Percentiles rank a stretch among this genome's conserved stretches.
These are phyloP conservation scores for Turdus rufiventris DNA, from an alignment of 2,113 vertebrate species.

Conservation along the genomic window DNA sequence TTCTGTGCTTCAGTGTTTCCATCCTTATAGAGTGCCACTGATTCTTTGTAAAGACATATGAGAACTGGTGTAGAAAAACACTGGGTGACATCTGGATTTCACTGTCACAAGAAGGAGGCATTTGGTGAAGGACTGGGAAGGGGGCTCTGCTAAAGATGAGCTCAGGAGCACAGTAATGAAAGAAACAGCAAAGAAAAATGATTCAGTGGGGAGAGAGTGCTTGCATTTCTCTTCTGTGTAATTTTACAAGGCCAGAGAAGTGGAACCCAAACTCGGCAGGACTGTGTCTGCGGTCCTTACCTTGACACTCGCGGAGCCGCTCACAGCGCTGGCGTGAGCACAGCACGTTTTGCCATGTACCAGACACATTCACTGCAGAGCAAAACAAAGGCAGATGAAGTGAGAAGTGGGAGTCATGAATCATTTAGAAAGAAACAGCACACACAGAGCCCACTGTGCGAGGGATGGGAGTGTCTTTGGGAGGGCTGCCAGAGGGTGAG, in stretches of 20 bases:
- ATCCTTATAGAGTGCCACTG: not conserved
- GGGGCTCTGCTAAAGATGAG: not conserved
- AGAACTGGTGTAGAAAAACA: not conserved
- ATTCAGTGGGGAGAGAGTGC: not conserved
- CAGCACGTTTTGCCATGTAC: constrained; percentile 57
- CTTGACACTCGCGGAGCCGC: constrained; percentile 38
- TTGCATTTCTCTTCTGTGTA: not conserved
- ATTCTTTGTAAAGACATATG: not conserved
- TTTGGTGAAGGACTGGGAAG: not conserved
- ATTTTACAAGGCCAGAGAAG: constrained; percentile 13
- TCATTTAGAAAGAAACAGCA: constrained; percentile 48
- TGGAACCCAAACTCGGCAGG: not conserved
- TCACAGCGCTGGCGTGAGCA: constrained; percentile 44
- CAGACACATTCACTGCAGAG: constrained; percentile 65
- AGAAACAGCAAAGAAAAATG: not conserved
- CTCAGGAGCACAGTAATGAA: not conserved
- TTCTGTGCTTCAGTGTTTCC: constrained; percentile 14
- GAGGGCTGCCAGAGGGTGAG: not conserved
- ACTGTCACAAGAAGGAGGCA: not conserved
- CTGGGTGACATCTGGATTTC: not conserved
- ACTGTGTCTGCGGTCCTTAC: constrained; percentile 28
- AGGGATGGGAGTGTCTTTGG: not conserved
- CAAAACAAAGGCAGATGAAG: constrained; percentile 72
- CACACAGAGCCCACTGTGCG: not conserved
- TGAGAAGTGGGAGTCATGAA: constrained; percentile 67